These are phyloP conservation scores for Palythoa grandiflora DNA, from an alignment of 92 coral and sea anemone species.

Conservation along the genomic window DNA sequence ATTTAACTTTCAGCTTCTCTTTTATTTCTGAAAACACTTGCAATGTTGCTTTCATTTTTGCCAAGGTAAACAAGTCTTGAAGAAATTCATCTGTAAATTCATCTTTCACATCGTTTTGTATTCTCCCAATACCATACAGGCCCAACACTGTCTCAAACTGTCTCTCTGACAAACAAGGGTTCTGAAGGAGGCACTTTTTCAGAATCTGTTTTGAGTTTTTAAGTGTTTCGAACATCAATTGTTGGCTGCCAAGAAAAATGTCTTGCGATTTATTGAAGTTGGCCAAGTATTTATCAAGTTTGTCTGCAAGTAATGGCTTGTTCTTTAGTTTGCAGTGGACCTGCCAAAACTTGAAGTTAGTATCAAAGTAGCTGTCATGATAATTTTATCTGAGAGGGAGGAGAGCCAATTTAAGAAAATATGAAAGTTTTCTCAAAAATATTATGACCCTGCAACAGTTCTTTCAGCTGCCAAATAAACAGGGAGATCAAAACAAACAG, in stretches of 20 bases:
- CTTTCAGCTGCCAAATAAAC: too few relatives aligned
- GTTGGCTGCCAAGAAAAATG: constrained; percentile 69
- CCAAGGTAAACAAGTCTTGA: constrained; percentile 55
- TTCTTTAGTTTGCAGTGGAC: constrained; percentile 70
- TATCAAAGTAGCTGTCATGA: too few relatives aligned
- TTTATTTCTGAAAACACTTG: constrained; percentile 70
- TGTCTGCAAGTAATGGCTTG: constrained; percentile 77
- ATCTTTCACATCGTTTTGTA: constrained; percentile 19
- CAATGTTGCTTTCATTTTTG: constrained; percentile 62
- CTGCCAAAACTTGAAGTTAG: constrained; percentile 37
- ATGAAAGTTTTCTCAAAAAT: too few relatives aligned
- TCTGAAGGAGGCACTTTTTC: constrained; percentile 75
- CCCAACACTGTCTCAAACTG: constrained; percentile 66
- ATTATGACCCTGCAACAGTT: too few relatives aligned
- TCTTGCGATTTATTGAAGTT: constrained; percentile 82
- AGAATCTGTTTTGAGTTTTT: constrained; percentile 64
- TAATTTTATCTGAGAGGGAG: too few relatives aligned
- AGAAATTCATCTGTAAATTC: constrained; percentile 21
- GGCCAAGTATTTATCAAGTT: constrained; percentile 73
- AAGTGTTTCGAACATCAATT: constrained; percentile 65
- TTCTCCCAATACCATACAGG: constrained; percentile 64
- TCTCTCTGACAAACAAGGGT: constrained; percentile 69
- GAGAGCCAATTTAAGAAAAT: too few relatives aligned
- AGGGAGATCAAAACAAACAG: too few relatives aligned
- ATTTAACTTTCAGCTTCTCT: constrained; percentile 48